Evolutionary conservation across 2,888 invertebrate species (phyloP).

Genomic region (Cecidostiba fungosa): DNA sequence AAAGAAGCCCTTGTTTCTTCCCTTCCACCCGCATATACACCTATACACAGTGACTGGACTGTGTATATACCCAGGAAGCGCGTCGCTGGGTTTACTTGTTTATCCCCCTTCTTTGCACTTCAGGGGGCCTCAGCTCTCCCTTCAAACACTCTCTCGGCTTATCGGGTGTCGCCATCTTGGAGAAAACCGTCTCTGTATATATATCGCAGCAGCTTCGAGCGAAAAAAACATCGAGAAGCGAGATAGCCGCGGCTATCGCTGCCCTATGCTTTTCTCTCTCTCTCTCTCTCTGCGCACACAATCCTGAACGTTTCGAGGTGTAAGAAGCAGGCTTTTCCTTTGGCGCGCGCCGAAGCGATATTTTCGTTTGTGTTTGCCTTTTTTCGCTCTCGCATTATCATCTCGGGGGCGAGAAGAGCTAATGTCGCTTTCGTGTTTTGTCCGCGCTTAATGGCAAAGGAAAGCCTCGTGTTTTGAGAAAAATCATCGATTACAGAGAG

Average conservation of each 20-base stretch:
- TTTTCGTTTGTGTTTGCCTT: not conserved
- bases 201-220: not conserved
- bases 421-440: constrained; percentile 41
- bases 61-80: constrained; percentile 32
- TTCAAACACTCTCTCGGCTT: constrained; percentile 9
- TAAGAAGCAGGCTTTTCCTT: constrained; percentile 12
- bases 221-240: not conserved
- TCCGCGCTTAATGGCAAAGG: not conserved
- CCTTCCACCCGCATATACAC: not conserved
- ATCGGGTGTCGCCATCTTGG: constrained; percentile 53
- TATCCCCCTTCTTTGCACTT: constrained; percentile 29
- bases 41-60: not conserved
- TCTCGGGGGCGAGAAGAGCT: not conserved
- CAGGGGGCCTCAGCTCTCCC: constrained; percentile 11
- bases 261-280: not conserved
- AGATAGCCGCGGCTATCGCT: not conserved
- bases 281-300: not conserved
- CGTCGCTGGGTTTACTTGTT: not conserved
- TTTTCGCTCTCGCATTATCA: not conserved
- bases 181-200: constrained; percentile 11
- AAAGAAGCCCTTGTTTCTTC: constrained; percentile 33
- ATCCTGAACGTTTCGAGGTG: not conserved
- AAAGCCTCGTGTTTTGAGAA: not conserved
- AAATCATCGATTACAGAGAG: not conserved
- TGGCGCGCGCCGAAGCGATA: constrained; percentile 19